Conservation (phyloP, 2,113 vertebrate species). For the human region GRCh38 chr3:143778001-143778500, state of each 20-base stretch:
- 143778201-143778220: rapidly evolving
- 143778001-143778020: not conserved
- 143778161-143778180: not conserved
- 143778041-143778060: not conserved
- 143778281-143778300: not conserved
- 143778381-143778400: not conserved
- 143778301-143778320: not conserved
- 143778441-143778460: not conserved
- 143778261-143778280: not conserved
- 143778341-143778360: conserved; percentile 5
- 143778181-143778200: not conserved
- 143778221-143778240: not conserved
- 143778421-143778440: conserved; percentile 25
- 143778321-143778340: not conserved
- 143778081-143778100: not conserved
- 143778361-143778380: conserved; percentile 13
- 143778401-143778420: not conserved
- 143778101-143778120: not conserved
- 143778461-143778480: not conserved
- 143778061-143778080: not conserved
- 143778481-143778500: not conserved
- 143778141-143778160: not conserved
- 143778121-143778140: not conserved
- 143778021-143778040: not conserved
- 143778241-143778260: not conserved